These are phyloP conservation scores for Spicauda simplicius DNA, from an alignment of 2,888 invertebrate species.

Conservation along the genomic window DNA sequence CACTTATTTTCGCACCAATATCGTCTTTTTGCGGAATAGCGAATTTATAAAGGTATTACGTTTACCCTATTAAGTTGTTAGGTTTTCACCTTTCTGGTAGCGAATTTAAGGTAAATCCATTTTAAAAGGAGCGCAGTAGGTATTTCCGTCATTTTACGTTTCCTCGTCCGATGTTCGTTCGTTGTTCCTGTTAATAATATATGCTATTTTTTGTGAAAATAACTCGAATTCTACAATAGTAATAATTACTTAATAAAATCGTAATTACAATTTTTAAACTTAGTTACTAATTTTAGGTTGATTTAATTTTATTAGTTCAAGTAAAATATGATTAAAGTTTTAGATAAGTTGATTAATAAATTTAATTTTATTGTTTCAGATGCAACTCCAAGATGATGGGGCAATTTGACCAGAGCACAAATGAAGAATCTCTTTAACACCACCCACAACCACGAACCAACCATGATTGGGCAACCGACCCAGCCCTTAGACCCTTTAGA, in stretches of 20 bases:
- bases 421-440: constrained; percentile 44
- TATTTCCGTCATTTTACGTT: neutral
- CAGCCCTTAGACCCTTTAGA: constrained; percentile 58
- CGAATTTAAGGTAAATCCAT: constrained; percentile 5
- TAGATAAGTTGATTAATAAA: neutral
- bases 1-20: constrained; percentile 65
- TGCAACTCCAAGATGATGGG: constrained; percentile 72
- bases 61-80: constrained; percentile 58
- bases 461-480: constrained; percentile 59
- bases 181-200: neutral
- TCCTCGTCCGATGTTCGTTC: neutral
- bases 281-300: neutral
- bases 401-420: constrained; percentile 66
- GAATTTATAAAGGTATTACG: constrained; percentile 51
- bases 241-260: no score
- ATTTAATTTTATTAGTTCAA: no score
- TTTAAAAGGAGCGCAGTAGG: neutral
- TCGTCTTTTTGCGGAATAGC: constrained; percentile 55
- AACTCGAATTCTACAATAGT: no score
- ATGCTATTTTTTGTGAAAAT: no score
- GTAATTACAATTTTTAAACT: no score
- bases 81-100: constrained; percentile 43
- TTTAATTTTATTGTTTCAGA: constrained; percentile 68
- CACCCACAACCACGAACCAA: constrained; percentile 49
- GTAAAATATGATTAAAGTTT: no score